Conservation (phyloP, 2,888 invertebrate genomes). For the Tetanocera ferruginea region DNA sequence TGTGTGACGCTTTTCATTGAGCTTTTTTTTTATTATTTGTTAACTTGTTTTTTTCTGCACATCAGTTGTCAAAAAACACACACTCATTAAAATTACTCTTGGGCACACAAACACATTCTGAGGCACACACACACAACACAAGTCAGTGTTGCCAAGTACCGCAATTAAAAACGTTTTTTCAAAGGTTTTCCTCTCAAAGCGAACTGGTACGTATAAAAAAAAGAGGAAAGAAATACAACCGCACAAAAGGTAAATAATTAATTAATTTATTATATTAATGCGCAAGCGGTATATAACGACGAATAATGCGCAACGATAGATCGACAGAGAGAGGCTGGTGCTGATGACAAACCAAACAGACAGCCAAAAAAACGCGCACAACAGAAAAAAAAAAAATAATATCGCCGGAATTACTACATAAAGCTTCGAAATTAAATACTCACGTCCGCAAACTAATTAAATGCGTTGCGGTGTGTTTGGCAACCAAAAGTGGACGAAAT, state of each 20-base stretch:
- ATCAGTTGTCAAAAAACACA: no score
- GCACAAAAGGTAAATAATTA: no score
- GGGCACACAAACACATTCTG: no score
- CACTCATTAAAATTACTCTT: no score
- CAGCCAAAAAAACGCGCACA: background rate
- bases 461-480: constrained; percentile 20
- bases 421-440: constrained; percentile 31
- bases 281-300: background rate
- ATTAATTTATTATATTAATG: background rate
- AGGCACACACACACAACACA: no score
- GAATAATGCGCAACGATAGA: background rate
- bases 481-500: constrained; percentile 26
- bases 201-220: background rate
- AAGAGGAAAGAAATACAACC: background rate
- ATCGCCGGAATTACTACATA: background rate
- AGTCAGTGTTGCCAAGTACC: no score
- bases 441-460: constrained; percentile 38
- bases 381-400: background rate
- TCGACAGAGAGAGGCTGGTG: background rate
- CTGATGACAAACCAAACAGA: background rate
- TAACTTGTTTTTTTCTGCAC: background rate
- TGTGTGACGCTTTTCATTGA: no score
- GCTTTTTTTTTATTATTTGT: background rate
- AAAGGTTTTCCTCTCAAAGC: background rate
- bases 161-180: background rate